Conservation (phyloP, 2,797 vertebrate genomes). For the Lagodon rhomboides region DNA sequence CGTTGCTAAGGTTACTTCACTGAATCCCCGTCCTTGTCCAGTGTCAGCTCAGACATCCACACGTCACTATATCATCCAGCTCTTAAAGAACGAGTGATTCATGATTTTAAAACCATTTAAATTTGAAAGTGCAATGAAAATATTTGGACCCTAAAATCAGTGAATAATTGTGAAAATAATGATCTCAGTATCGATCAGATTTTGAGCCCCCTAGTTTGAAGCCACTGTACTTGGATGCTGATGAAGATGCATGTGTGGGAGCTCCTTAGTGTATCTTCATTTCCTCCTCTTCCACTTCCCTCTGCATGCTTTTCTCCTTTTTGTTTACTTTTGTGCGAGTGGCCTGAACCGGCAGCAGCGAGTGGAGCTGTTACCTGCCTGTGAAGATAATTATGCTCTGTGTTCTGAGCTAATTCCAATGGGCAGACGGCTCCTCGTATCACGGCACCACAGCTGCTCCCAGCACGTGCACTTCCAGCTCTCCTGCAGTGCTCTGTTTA, state of each 20-base stretch:
- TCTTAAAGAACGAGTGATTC: too few relatives aligned
- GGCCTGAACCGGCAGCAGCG: slow-evolving; percentile 21
- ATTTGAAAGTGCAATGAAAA: too few relatives aligned
- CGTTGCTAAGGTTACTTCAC: too few relatives aligned
- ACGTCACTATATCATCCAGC: too few relatives aligned
- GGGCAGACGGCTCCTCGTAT: slow-evolving; percentile 56
- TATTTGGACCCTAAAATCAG: too few relatives aligned
- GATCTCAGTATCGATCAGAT: too few relatives aligned
- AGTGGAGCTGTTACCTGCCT: slow-evolving; percentile 53
- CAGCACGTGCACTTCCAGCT: slow-evolving; percentile 45
- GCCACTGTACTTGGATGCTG: background rate
- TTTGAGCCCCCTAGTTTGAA: background rate
- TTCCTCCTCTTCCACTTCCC: background rate
- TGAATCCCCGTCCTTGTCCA: too few relatives aligned
- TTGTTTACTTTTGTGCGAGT: slow-evolving; percentile 25
- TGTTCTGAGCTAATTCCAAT: slow-evolving; percentile 65
- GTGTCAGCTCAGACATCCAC: too few relatives aligned
- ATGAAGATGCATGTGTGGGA: slow-evolving; percentile 5
- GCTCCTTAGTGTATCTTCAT: background rate
- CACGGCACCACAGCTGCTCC: slow-evolving; percentile 65
- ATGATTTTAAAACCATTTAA: too few relatives aligned
- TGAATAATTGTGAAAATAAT: too few relatives aligned
- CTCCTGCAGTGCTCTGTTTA: slow-evolving; percentile 50
- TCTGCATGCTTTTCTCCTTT: slow-evolving; percentile 1
- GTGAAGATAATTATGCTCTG: slow-evolving; percentile 67